Conservation (phyloP, 1,140 invertebrate genomes). For the Oedothorax gibbosus region DNA sequence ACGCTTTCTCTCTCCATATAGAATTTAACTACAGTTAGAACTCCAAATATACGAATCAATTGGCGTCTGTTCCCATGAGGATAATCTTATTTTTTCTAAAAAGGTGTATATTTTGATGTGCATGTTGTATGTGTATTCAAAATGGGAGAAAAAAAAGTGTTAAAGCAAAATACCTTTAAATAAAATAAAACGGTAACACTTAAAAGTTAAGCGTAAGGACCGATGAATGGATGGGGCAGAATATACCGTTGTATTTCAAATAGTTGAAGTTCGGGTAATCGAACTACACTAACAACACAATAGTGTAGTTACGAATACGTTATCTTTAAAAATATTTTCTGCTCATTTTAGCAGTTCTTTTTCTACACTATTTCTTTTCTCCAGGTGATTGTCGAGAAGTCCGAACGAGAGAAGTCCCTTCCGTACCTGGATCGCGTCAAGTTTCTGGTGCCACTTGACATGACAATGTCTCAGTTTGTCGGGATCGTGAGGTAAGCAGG, state of each 20-base stretch:
- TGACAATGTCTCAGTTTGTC: constrained; percentile 72
- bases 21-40: too few relatives aligned
- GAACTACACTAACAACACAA: background rate
- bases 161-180: too few relatives aligned
- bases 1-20: too few relatives aligned
- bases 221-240: background rate
- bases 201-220: background rate
- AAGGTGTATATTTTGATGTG: too few relatives aligned
- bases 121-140: too few relatives aligned
- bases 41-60: too few relatives aligned
- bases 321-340: background rate
- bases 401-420: constrained; percentile 69
- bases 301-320: background rate
- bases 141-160: too few relatives aligned
- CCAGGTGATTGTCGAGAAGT: constrained; percentile 72
- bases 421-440: constrained; percentile 71
- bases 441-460: constrained; percentile 72
- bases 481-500: constrained; percentile 70
- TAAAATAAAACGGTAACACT: background rate
- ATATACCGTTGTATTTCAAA: background rate
- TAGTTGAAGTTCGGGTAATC: background rate
- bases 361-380: background rate
- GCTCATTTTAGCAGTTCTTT: too few relatives aligned
- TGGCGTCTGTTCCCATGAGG: too few relatives aligned
- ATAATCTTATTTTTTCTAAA: too few relatives aligned